phyloP scores from a whole-genome alignment of 2,888 invertebrate genomes.

The Tetrapedia diversipes region DNA sequence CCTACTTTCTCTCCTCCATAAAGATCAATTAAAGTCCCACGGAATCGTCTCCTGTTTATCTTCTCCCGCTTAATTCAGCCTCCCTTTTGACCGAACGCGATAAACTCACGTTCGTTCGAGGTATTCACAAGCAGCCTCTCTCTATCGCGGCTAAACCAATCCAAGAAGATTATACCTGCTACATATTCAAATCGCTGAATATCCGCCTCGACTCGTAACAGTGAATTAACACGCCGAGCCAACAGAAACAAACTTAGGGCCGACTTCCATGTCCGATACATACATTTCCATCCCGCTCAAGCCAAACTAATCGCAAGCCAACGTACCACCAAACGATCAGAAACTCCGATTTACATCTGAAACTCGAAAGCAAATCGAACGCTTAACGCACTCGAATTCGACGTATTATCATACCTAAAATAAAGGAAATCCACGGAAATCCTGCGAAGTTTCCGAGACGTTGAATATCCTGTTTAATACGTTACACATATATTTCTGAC shows the following conservation, averaged over 20 bases:
- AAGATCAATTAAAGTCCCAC: constrained; percentile 2
- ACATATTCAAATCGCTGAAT: neutral
- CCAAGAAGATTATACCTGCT: neutral
- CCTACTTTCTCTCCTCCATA: constrained; percentile 23
- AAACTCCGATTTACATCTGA: neutral
- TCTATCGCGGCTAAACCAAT: neutral
- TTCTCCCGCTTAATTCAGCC: neutral
- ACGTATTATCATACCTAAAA: too few species aligned
- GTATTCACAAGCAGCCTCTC: neutral
- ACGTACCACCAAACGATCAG: neutral
- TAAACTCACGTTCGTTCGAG: neutral
- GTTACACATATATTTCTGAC: too few species aligned
- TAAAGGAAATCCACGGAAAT: too few species aligned
- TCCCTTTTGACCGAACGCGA: constrained; percentile 1
- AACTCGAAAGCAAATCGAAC: neutral
- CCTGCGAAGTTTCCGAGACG: too few species aligned
- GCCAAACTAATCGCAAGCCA: neutral
- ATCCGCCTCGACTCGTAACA: neutral
- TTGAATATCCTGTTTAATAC: too few species aligned
- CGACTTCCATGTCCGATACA: neutral
- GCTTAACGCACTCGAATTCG: neutral
- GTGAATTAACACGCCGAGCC: neutral
- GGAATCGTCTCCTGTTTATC: neutral
- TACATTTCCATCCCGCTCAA: neutral
- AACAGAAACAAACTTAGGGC: neutral